phyloP scores from a whole-genome alignment of 2,888 invertebrate species.

The Ichneumoninae sp. region DNA sequence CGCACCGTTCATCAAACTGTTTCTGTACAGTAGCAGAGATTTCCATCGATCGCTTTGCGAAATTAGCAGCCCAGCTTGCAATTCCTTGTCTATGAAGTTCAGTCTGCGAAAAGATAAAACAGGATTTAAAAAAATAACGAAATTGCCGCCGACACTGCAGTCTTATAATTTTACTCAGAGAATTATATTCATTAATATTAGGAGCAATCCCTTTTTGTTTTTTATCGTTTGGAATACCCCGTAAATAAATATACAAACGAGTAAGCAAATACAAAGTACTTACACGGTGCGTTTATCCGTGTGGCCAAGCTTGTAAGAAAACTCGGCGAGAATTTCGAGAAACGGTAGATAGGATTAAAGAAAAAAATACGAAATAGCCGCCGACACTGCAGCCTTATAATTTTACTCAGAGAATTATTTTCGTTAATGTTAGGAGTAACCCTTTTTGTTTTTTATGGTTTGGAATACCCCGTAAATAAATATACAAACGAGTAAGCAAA shows the following conservation, averaged over 20 bases:
- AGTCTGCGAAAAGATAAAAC: constrained; percentile 84
- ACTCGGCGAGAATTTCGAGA: constrained; percentile 97
- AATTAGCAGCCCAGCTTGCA: constrained; percentile 92
- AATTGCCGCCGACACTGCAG: constrained; percentile 75
- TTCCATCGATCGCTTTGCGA: constrained; percentile 97
- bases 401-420: constrained; percentile 85
- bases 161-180: constrained; percentile 86
- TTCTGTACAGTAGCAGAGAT: constrained; percentile 94
- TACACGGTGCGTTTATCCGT: constrained; percentile 97
- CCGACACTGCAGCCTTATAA: constrained; percentile 82
- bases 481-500: too few species aligned
- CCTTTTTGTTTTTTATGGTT: constrained; percentile 84
- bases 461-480: too few species aligned
- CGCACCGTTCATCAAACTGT: constrained; percentile 95
- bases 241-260: too few species aligned
- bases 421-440: constrained; percentile 86
- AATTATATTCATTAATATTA: constrained; percentile 85
- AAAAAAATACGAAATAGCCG: too few species aligned
- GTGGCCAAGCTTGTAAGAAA: constrained; percentile 96
- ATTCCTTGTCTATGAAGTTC: constrained; percentile 94
- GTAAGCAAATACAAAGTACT: constrained; percentile 75
- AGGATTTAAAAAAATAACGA: background rate
- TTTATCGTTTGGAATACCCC: constrained; percentile 72
- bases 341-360: constrained; percentile 89
- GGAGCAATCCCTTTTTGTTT: constrained; percentile 85